Base-by-base conservation (phyloP, 2,797 vertebrate species). In the Cryptoblepharus egeriae region DNA sequence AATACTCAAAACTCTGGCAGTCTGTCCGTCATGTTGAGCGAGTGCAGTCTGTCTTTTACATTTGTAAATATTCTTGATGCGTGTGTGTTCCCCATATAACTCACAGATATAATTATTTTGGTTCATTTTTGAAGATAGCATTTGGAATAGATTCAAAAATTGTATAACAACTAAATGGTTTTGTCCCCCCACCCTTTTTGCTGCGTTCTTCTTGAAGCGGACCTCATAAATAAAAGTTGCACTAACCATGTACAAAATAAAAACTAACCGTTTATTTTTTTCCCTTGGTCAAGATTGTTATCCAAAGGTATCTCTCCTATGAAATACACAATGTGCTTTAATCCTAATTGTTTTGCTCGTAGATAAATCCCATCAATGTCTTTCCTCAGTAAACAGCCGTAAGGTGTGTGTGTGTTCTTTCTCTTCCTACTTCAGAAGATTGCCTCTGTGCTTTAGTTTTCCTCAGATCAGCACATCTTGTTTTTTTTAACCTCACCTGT, bases 151-250 rank as follows among this genome's bases (percentile, higher is more conserved):
- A 1, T 81, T 42, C 0, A 10, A 72, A 90, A 88, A 73, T 82
- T 90, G 45, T 85, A 84, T 84, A 67, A 82, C 88, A 85, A 91
- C 68, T 86, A 15, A 83, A 90, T 83, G 89, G 74, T 88, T 37
- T 81, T 52, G 49, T 52, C 49, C 64, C 60, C 16, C 20, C 8
- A 13, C 7, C 3, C 2, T 15, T 71, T 93, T 87, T 86, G 80
- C 91, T 90, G 12, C 86, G 84, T 79, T 93, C 67, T 86, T 91
- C 85, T 91, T 91, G 71, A 80, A 90, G 88, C 89, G 91, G 91
- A 92, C 86, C 88, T 94, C 91, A 91, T 91, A 58, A 95, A 94
- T 95, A 96, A 95, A 94, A 92, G 80, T 92, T 95, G 93, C 79
- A 86, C 93, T 95, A 91, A 89, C 77, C 68, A 77, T 90, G 75